Evolutionary conservation across 2,113 vertebrate species (phyloP).

Genomic region (Limanda limanda): DNA sequence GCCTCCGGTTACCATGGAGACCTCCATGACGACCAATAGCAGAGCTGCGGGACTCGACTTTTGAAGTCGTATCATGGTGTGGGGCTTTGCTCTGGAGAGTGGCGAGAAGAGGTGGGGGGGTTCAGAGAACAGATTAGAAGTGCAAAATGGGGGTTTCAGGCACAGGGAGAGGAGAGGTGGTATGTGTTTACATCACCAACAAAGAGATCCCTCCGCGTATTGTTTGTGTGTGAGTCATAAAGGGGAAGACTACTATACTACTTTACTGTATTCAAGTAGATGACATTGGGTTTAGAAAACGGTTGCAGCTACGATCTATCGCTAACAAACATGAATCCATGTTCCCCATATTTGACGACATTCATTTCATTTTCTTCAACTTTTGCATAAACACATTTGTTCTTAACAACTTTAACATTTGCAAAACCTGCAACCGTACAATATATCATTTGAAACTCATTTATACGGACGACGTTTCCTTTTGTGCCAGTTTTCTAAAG

Average conservation of each 20-base stretch:
- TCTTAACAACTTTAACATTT: neutral
- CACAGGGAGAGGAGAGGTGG: slow-evolving; percentile 7
- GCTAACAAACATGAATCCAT: neutral
- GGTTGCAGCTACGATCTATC: neutral
- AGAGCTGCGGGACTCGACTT: slow-evolving; percentile 47
- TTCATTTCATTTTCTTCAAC: neutral
- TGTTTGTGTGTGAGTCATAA: neutral
- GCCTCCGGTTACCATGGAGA: slow-evolving; percentile 74
- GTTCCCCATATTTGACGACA: neutral
- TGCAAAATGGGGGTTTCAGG: slow-evolving; percentile 24
- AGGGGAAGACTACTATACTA: neutral
- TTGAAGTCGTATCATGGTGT: slow-evolving; percentile 56
- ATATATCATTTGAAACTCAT: fast-evolving
- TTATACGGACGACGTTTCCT: neutral
- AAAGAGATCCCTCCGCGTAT: neutral
- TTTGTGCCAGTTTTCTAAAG: slow-evolving; percentile 27
- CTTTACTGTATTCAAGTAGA: neutral
- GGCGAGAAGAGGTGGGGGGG: neutral
- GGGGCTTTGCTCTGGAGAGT: slow-evolving; percentile 33
- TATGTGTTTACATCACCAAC: slow-evolving; percentile 42
- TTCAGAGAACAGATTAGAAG: slow-evolving; percentile 18
- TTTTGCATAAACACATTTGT: neutral
- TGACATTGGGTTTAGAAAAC: neutral
- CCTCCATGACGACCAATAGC: slow-evolving; percentile 70
- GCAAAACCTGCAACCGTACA: neutral